These are phyloP conservation scores for Blastobasis adustella DNA, from an alignment of 2,888 invertebrate species.

Conservation along the genomic window DNA sequence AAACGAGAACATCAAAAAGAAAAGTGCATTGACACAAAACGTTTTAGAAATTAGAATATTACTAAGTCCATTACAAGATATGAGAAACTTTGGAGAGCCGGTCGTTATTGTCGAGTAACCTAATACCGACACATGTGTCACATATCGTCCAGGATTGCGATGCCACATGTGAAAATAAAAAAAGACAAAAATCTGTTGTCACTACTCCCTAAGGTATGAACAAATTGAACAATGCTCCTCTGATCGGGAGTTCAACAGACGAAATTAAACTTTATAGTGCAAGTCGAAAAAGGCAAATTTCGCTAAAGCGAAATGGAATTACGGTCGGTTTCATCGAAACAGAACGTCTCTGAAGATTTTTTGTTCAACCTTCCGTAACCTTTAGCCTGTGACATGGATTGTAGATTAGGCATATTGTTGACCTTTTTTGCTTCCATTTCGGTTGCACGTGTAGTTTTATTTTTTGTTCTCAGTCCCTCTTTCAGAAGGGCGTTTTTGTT, in stretches of 20 bases:
- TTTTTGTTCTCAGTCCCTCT: conserved; percentile 45
- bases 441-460: conserved; percentile 60
- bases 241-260: conserved; percentile 24
- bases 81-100: conserved; percentile 64
- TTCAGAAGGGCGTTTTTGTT: conserved; percentile 50
- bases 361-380: conserved; percentile 71
- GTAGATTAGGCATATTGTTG: conserved; percentile 74
- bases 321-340: conserved; percentile 57
- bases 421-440: conserved; percentile 65
- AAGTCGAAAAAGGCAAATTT: conserved; percentile 29
- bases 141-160: conserved; percentile 73
- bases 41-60: conserved; percentile 37
- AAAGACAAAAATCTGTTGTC: conserved; percentile 71
- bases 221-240: conserved; percentile 64
- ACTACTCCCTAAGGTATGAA: conserved; percentile 69
- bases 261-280: conserved; percentile 35
- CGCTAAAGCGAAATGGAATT: conserved; percentile 25
- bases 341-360: conserved; percentile 58
- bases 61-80: conserved; percentile 49
- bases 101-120: conserved; percentile 69
- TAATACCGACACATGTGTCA: conserved; percentile 71
- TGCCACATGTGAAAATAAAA: conserved; percentile 71
- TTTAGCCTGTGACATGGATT: conserved; percentile 73
- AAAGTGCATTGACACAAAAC: conserved; percentile 43
- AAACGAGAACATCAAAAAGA: conserved; percentile 57